These are phyloP conservation scores for Cylas formicarius DNA, from an alignment of 1,140 invertebrate species.

Conservation along the genomic window DNA sequence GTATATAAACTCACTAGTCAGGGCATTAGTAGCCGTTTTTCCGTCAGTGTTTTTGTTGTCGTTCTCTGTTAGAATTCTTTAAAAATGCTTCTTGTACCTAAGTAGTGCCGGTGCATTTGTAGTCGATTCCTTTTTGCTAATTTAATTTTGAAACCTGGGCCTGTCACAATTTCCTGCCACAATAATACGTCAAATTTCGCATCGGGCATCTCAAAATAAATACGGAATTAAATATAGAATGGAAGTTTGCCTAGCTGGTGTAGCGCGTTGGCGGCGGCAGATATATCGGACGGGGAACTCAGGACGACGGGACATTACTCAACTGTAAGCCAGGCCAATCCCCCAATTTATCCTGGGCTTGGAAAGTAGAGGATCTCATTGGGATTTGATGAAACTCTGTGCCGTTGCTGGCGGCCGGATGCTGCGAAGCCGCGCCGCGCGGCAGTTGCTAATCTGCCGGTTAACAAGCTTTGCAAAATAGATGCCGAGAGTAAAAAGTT, in stretches of 20 bases:
- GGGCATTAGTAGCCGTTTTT: no score
- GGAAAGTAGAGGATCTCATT: constrained; percentile 41
- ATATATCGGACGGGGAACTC: constrained; percentile 42
- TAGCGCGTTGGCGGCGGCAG: constrained; percentile 16
- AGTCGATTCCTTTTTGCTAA: no score
- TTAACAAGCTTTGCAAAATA: constrained; percentile 44
- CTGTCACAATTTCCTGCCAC: constrained; percentile 34
- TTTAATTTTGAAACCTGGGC: background rate
- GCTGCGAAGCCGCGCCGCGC: no score
- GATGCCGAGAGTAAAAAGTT: constrained; percentile 29
- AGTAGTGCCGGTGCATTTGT: no score
- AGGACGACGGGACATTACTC: constrained; percentile 42
- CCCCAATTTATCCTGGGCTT: constrained; percentile 42
- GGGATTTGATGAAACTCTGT: constrained; percentile 44
- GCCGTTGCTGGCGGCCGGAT: no score
- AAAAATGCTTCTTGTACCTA: no score
- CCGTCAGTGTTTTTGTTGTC: no score
- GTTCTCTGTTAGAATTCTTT: no score
- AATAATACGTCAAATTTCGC: constrained; percentile 41
- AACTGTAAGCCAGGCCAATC: constrained; percentile 42
- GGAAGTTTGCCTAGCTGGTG: constrained; percentile 21
- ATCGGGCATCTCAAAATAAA: constrained; percentile 40
- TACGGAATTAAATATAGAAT: constrained; percentile 43
- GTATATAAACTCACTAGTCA: no score
- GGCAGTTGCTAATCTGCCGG: constrained; percentile 40